Evolutionary conservation across 2,113 vertebrate genomes (phyloP).

Genomic region (Lycocorax pyrrhopterus): DNA sequence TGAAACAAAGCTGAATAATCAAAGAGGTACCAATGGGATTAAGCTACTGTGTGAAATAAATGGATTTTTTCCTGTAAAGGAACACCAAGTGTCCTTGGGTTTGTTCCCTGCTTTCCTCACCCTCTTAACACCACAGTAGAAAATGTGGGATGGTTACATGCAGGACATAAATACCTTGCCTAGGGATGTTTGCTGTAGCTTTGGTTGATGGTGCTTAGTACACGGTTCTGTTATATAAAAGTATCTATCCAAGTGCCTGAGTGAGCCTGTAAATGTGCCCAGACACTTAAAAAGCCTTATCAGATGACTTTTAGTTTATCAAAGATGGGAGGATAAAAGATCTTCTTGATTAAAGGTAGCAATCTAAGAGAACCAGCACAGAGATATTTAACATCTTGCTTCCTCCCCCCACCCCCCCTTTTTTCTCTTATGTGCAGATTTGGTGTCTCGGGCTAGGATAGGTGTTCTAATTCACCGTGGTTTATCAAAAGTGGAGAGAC

Average conservation of each 20-base stretch:
- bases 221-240: background rate
- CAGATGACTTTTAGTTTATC: background rate
- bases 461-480: constrained; percentile 47
- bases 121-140: background rate
- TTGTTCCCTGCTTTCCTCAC: background rate
- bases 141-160: background rate
- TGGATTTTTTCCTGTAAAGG: background rate
- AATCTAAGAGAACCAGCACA: background rate
- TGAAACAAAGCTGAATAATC: background rate
- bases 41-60: background rate
- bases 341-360: background rate
- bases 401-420: background rate
- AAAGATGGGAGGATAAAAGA: background rate
- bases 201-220: background rate
- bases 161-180: background rate
- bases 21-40: background rate
- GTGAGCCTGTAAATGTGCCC: background rate
- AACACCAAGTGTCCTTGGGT: background rate
- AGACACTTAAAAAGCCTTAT: background rate
- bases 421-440: constrained; percentile 12
- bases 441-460: background rate
- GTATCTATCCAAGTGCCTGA: background rate
- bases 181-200: background rate
- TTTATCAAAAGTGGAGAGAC: constrained; percentile 56
- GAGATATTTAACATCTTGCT: background rate